A percentile compares a stretch with the other conserved stretches of the same genome.
Evolutionary conservation across 2,888 invertebrate genomes (phyloP).

Genomic region (Saturnia japonica): DNA sequence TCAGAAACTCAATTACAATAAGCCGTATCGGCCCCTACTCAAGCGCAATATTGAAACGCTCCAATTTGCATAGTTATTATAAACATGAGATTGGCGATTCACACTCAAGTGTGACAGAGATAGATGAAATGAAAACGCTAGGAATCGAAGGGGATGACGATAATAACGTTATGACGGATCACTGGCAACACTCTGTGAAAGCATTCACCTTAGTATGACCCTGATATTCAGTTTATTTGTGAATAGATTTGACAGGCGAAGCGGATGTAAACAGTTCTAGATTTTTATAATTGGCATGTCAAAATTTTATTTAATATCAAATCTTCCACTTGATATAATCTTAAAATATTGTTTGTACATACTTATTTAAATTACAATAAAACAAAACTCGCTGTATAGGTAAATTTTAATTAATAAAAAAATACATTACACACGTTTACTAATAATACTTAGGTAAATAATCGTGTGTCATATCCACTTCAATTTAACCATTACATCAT

Average conservation of each 20-base stretch:
- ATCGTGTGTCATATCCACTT: no score
- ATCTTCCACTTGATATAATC: no score
- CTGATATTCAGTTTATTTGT: neutral
- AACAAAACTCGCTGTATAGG: no score
- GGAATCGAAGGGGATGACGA: slow-evolving; percentile 36
- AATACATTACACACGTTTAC: no score
- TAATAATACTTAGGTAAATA: no score
- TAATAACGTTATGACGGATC: slow-evolving; percentile 26
- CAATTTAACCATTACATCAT: no score
- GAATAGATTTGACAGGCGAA: neutral
- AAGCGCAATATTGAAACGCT: slow-evolving; percentile 70
- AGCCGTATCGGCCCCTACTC: slow-evolving; percentile 57
- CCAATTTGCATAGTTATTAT: slow-evolving; percentile 76
- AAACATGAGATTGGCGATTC: slow-evolving; percentile 63
- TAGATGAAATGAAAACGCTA: slow-evolving; percentile 33
- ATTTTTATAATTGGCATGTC: neutral
- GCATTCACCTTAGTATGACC: neutral
- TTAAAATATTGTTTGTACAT: no score
- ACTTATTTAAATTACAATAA: no score
- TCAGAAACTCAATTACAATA: slow-evolving; percentile 65
- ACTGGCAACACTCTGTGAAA: slow-evolving; percentile 17
- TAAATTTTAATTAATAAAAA: no score
- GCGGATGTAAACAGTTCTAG: neutral
- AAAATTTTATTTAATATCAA: neutral
- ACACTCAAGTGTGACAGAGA: slow-evolving; percentile 45